Evolutionary conservation across 2,113 vertebrate genomes (phyloP), one percentile per base, ranked within the genome.

Genomic region (Forbesichthys agassizii): DNA sequence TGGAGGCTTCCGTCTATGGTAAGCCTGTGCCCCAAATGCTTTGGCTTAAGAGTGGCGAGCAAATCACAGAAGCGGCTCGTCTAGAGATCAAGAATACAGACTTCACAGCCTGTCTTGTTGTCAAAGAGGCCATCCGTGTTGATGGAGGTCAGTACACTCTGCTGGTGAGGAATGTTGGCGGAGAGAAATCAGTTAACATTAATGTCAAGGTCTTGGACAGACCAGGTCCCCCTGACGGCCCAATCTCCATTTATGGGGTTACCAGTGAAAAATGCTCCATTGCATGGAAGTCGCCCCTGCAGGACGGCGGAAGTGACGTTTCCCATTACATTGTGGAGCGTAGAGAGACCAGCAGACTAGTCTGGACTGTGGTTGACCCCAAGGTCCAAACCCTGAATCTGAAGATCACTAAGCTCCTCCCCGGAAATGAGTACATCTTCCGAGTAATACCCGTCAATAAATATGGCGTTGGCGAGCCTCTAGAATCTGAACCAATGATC

Each of bases 381-480:
- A 97, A 96, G 18, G 95, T 98, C 74, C 96, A 97, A 76, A 95
- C 95, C 11, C 89, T 97, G 10, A 95, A 89, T 61, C 93, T 94
- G 78, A 99, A 99, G 84, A 95, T 99, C 72, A 96, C 95, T 36
- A 99, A 98, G 85, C 94, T 99, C 80, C 90, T 98, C 58, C 94
- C 96, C 90, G 96, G 96, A 82, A 99, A 99, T 91, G 98, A 99
- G 76, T 99, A 99, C 73, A 92, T 96, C 66, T 99, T 99, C 91
- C 96, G 97, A 87, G 92, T 99, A 57, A 96, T 98, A 91, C 95
- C 96, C 71, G 96, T 98, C 63, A 99, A 98, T 85, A 99, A 98
- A 92, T 98, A 98, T 0, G 98, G 98, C 49, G 66, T 98, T 79
- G 98, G 98, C 33, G 98, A 99, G 79, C 93, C 96, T 71, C 93